A percentile compares a stretch with the other conserved stretches of the same genome.
Evolutionary conservation across 2,888 invertebrate species (phyloP).

Genomic region (Aspidiotus rigidus): DNA sequence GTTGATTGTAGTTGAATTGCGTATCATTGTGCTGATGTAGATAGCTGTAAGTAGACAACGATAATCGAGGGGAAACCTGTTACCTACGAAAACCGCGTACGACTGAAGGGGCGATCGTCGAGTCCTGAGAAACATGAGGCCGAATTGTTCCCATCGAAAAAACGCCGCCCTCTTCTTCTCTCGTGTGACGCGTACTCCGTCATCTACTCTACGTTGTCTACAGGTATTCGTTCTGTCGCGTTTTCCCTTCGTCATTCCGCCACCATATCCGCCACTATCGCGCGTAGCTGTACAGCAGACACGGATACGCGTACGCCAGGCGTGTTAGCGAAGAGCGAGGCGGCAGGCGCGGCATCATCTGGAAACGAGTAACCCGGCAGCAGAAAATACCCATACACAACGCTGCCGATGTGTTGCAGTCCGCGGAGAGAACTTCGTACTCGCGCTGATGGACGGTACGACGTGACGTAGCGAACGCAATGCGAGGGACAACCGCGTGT

Average conservation of each 20-base stretch:
- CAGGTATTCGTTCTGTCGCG: background rate
- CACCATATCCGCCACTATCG: too few relatives aligned
- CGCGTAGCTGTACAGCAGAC: background rate
- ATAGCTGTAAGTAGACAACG: background rate
- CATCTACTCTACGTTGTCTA: background rate
- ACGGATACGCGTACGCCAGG: background rate
- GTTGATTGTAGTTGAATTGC: too few relatives aligned
- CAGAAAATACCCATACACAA: too few relatives aligned
- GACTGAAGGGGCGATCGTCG: constrained; percentile 1
- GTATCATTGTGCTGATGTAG: too few relatives aligned
- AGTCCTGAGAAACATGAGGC: constrained; percentile 30
- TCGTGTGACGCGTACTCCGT: too few relatives aligned
- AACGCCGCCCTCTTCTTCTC: background rate
- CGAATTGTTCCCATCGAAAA: constrained; percentile 28
- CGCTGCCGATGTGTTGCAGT: too few relatives aligned
- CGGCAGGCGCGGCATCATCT: background rate
- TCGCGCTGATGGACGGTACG: too few relatives aligned
- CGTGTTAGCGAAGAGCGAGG: background rate
- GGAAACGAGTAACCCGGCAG: too few relatives aligned
- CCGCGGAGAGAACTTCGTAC: too few relatives aligned
- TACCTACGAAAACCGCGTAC: constrained; percentile 1
- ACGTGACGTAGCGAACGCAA: too few relatives aligned
- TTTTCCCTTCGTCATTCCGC: too few relatives aligned
- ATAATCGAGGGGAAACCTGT: constrained; percentile 3
- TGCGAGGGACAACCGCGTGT: background rate